Evolutionary conservation across 2,113 vertebrate species (phyloP).

Genomic region (Cathartes aura): DNA sequence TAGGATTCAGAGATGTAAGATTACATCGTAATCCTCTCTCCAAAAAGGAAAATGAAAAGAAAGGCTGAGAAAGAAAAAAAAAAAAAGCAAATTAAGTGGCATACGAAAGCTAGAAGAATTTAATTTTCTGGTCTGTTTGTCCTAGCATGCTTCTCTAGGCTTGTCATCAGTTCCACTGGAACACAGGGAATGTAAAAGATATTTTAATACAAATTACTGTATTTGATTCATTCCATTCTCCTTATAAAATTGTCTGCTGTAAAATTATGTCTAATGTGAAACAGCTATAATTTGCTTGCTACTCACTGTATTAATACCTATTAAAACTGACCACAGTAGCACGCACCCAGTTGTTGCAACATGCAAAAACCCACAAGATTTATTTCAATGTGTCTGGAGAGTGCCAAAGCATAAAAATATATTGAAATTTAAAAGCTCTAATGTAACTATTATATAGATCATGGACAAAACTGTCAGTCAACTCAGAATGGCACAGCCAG

Average conservation of each 20-base stretch:
- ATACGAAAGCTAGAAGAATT: conserved; percentile 57
- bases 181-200: conserved; percentile 64
- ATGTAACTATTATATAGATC: background rate
- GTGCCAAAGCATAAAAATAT: background rate
- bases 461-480: background rate
- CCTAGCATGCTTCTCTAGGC: conserved; percentile 57
- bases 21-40: background rate
- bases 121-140: conserved; percentile 70
- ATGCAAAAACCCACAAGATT: conserved; percentile 6
- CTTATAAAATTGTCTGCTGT: conserved; percentile 66
- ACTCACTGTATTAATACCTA: conserved; percentile 55
- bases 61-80: background rate
- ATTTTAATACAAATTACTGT: conserved; percentile 66
- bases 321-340: conserved; percentile 44
- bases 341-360: background rate
- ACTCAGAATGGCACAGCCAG: background rate
- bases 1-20: conserved; percentile 20
- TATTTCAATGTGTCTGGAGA: conserved; percentile 22
- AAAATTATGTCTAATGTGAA: conserved; percentile 61
- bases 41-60: conserved; percentile 19
- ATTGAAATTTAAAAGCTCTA: background rate
- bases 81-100: background rate
- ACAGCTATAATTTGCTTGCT: conserved; percentile 61
- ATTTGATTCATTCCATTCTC: conserved; percentile 59
- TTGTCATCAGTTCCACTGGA: conserved; percentile 57